Evolutionary conservation across 2,113 vertebrate species (phyloP), one percentile per base, ranked within the genome.

Genomic region (Petrocephalus microphthalmus): DNA sequence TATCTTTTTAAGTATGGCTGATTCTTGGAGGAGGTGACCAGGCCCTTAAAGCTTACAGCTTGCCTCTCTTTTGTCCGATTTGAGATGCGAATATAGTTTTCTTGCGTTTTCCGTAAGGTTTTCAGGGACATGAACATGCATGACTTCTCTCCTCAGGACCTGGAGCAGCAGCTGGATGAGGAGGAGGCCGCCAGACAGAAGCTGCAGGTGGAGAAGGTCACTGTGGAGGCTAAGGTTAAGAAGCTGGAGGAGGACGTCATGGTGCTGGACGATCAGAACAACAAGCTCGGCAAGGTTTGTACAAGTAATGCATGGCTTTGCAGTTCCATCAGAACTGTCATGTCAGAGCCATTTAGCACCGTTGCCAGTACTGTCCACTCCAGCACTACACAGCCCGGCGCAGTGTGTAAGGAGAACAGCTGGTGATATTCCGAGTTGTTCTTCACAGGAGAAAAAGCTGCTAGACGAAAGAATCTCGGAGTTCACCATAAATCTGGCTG

Each of bases 141-240:
- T n/a, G 20, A 33, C 22, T 49, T 15, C 37, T 52, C 37, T 60
- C 49, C 25, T 0, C 90, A 99, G 98, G 98, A 99, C 20, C 92
- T 99, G 64, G 98, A 99, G 93, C 97, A 99, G 91, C 98, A 99
- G 93, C 95, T 99, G 91, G 98, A 99, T 91, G 98, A 99, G 90
- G 98, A 99, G 88, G 98, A 99, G 91, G 97, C 96, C 0, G 97
- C 98, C 86, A 96, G 98, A 81, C 98, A 99, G 94, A 99, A 98
- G 92, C 94, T 99, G 29, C 98, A 99, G 92, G 94, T 99, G 87
- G 98, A 99, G 92, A 99, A 99, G 89, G 98, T 99, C 90, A 99
- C 98, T 56, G 90, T 96, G 0, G 98, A 99, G 90, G 96, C 97
- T 88, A 99, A 99, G 91, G 33, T 99, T 92, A 99, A 99, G 95